Evolutionary conservation across 2,888 invertebrate species (phyloP).

Genomic region (Miltochrista miniata): DNA sequence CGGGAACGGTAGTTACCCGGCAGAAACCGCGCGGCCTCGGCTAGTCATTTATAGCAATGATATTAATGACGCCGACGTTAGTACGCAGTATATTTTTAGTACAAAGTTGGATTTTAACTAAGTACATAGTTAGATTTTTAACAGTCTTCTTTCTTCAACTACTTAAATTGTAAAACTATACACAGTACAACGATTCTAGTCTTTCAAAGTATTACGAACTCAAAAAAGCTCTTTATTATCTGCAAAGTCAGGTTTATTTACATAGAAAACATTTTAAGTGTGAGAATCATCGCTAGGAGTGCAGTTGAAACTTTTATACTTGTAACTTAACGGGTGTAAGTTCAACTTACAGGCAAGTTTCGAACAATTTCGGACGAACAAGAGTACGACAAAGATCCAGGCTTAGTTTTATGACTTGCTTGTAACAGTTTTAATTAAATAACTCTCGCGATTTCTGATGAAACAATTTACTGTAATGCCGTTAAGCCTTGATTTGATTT

Average conservation of each 20-base stretch:
- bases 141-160: no score
- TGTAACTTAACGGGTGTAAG: conserved; percentile 52
- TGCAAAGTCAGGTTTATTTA: neutral
- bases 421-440: conserved; percentile 64
- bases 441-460: conserved; percentile 46
- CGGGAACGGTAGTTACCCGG: no score
- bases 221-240: neutral
- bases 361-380: conserved; percentile 50
- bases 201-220: neutral
- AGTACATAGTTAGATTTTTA: no score
- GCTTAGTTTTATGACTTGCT: conserved; percentile 61
- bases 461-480: conserved; percentile 46
- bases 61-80: no score
- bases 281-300: conserved; percentile 47
- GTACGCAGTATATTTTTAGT: no score
- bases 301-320: conserved; percentile 59
- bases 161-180: neutral
- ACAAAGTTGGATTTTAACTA: no score
- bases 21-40: no score
- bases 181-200: neutral
- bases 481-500: conserved; percentile 30
- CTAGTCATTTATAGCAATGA: no score
- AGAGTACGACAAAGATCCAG: conserved; percentile 54
- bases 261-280: conserved; percentile 25
- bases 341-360: conserved; percentile 51